A percentile compares a stretch with the other conserved stretches of the same genome.
Conservation (phyloP, 2,888 invertebrate species). For the Hermaeophaga mercurialis region DNA sequence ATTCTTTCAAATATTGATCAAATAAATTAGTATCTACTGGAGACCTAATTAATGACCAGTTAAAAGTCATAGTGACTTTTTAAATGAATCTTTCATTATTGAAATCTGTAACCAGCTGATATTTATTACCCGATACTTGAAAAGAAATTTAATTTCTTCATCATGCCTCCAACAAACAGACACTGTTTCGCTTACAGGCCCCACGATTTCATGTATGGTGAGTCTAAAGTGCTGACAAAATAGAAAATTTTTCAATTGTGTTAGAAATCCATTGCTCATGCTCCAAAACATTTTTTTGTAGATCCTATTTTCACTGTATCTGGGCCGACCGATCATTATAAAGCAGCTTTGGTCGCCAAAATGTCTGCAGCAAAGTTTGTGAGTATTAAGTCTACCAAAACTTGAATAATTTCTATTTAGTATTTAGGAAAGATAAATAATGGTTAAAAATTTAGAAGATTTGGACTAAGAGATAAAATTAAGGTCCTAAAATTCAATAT, state of each 20-base stretch:
- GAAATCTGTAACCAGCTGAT: conserved; percentile 12
- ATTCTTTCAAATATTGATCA: conserved; percentile 27
- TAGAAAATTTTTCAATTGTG: no score
- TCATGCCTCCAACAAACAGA: conserved; percentile 26
- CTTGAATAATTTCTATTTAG: no score
- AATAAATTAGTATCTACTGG: conserved; percentile 23
- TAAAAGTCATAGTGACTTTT: conserved; percentile 27
- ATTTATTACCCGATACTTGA: background rate
- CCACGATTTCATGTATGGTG: conserved; percentile 47
- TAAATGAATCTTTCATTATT: conserved; percentile 2
- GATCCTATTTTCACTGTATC: conserved; percentile 65
- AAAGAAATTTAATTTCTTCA: conserved; percentile 6
- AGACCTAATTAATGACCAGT: conserved; percentile 5
- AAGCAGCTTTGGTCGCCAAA: conserved; percentile 61
- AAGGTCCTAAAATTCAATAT: no score
- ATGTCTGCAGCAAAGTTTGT: conserved; percentile 64
- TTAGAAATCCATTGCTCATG: background rate
- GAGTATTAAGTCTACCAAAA: conserved; percentile 47
- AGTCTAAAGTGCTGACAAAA: no score
- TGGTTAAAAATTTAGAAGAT: no score
- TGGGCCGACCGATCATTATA: conserved; percentile 63
- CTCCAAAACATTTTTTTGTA: conserved; percentile 40
- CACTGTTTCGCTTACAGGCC: conserved; percentile 42
- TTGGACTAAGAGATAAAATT: no score
- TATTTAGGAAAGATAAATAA: no score